Conservation (phyloP, 2,888 invertebrate species). For the Diarsia brunnea region DNA sequence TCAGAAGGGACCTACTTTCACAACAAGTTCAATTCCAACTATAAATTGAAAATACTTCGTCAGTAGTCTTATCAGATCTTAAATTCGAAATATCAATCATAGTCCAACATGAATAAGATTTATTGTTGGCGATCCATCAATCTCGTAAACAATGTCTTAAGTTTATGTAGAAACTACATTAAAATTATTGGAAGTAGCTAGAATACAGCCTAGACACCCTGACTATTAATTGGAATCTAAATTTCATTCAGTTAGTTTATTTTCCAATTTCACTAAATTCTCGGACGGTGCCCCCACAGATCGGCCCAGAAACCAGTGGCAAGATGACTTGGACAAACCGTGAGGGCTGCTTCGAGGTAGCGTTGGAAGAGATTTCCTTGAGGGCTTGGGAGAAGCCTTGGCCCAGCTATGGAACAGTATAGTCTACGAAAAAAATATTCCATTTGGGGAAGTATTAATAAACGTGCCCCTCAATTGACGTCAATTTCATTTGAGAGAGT, state of each 20-base stretch:
- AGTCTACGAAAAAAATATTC: not conserved
- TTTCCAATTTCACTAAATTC: not conserved
- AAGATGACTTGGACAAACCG: not conserved
- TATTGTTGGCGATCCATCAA: not conserved
- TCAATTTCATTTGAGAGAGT: not conserved
- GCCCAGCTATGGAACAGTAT: not conserved
- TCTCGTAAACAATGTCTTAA: conserved; percentile 6
- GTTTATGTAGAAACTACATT: not conserved
- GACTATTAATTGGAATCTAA: not conserved
- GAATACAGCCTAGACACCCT: not conserved
- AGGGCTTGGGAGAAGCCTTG: not conserved
- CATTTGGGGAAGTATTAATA: not conserved
- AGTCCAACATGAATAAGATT: conserved; percentile 16
- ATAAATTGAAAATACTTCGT: conserved; percentile 12
- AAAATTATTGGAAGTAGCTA: not conserved
- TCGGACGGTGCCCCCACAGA: not conserved
- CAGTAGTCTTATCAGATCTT: not conserved
- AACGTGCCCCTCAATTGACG: not conserved
- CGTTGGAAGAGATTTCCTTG: not conserved
- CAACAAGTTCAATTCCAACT: not conserved
- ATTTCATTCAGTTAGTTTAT: not conserved
- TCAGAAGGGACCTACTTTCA: not conserved
- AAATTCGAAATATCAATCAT: conserved; percentile 17
- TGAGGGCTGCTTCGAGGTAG: not conserved
- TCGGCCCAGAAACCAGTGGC: not conserved